Base-by-base conservation (phyloP, 2,888 invertebrate genomes). In the Xylocampa areola region DNA sequence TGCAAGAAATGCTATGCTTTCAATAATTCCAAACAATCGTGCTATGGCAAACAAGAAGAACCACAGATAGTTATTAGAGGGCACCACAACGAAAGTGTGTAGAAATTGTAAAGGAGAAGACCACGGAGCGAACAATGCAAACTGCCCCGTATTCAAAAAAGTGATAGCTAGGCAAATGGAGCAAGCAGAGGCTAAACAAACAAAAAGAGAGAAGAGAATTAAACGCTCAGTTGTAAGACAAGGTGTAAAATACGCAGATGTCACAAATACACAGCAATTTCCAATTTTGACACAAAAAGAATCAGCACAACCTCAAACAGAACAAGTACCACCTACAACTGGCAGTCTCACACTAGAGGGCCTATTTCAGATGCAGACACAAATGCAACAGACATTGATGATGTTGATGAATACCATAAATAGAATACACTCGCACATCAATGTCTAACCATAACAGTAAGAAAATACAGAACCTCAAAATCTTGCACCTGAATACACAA, bases 21-120 rank as follows among this genome's bases (percentile, higher is more conserved):
- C 33, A 39, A 45, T 13, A 39, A 53, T 21, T 39, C 53, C 8
- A 53, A 45, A 44, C 45, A 45, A 40, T 45, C 53, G 27, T 54
- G 54, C 29, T 47, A 54, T 16, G 54, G 54, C 19, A 35, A 47
- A 47, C 47, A 47, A 47, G 40, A 54, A 19, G 40, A 54, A n/a
- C 47, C 47, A 21, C 44, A 47, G 35, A 47, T 47, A 35, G 16
- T 47, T n/a, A 41, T 54, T 19, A 32, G 48, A 54, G 40, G 40
- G 54, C n/a, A 54, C 35, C 30, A 35, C 47, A 4, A 40, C 47
- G n/a, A 47, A 44, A 43, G 43, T 51, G 27, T 51, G 51, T 29
- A 54, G 39, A 41, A 41, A 48, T 36, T 54, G 54, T 23, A 54
- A 54, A 48, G 29, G 13, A 54, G 47, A 47, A 47, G 54, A 47